Evolutionary conservation across 2,113 vertebrate species (phyloP).

Genomic region (Clarias batrachus): DNA sequence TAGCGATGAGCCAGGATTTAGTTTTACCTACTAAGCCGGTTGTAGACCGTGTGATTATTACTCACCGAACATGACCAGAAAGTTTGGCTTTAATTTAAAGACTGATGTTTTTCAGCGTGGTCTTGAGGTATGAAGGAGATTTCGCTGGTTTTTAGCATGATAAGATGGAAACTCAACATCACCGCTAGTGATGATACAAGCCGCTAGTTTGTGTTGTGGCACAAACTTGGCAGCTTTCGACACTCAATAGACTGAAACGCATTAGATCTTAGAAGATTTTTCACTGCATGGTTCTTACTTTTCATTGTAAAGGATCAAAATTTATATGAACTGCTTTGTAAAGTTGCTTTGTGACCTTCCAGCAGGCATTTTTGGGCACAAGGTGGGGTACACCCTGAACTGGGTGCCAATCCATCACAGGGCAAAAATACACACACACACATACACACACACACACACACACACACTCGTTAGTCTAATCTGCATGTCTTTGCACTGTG

Average conservation of each 20-base stretch:
- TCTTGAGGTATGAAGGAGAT: neutral
- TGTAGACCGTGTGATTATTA: neutral
- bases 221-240: neutral
- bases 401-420: too few species aligned
- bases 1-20: neutral
- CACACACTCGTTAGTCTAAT: too few species aligned
- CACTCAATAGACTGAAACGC: neutral
- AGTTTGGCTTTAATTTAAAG: neutral
- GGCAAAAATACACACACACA: too few species aligned
- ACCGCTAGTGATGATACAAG: too few species aligned
- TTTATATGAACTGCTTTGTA: neutral
- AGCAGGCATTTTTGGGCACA: too few species aligned
- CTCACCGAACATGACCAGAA: neutral
- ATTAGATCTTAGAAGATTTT: neutral
- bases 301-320: neutral
- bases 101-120: neutral
- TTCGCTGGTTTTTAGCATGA: neutral
- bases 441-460: too few species aligned
- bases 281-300: neutral
- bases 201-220: too few species aligned
- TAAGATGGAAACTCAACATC: neutral
- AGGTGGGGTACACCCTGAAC: too few species aligned
- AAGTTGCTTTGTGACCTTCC: neutral
- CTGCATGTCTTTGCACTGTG: too few species aligned
- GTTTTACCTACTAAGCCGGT: neutral